phyloP scores from a whole-genome alignment of 2,797 vertebrate species.

The Labroides dimidiatus region DNA sequence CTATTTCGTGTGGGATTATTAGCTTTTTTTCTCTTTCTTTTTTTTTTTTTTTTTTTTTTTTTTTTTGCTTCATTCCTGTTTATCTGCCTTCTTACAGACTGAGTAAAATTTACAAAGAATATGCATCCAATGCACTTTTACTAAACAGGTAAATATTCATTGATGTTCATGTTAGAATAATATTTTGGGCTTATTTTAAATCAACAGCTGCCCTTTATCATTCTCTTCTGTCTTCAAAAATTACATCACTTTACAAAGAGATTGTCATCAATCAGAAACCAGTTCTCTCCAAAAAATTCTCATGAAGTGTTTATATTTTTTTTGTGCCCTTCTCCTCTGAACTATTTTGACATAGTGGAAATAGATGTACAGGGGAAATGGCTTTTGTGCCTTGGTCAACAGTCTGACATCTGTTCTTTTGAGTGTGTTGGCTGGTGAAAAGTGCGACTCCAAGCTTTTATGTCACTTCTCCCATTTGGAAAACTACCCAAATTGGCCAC shows the following conservation, averaged over 20 bases:
- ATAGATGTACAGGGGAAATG: slow-evolving; percentile 4
- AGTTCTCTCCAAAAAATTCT: neutral
- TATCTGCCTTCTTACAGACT: neutral
- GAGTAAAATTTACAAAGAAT: neutral
- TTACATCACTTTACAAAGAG: neutral
- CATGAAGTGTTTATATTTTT: neutral
- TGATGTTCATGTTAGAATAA: neutral
- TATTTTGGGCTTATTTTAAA: neutral
- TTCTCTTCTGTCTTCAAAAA: neutral
- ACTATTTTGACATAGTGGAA: neutral
- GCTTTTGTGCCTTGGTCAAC: slow-evolving; percentile 25
- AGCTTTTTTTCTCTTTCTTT: too few relatives aligned
- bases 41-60: too few relatives aligned
- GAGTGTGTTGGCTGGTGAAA: slow-evolving; percentile 21
- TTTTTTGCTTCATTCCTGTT: slow-evolving; percentile 4
- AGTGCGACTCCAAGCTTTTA: slow-evolving; percentile 26
- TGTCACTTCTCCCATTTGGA: slow-evolving; percentile 26
- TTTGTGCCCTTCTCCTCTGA: neutral
- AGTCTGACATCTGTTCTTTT: slow-evolving; percentile 47
- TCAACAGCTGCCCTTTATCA: neutral
- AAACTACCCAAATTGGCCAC: slow-evolving; percentile 25
- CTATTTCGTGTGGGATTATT: slow-evolving; percentile 29
- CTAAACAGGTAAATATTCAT: neutral
- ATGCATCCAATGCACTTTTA: slow-evolving; percentile 1
- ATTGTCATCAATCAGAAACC: neutral